These are phyloP conservation scores for Eristalinus aeneus DNA, from an alignment of 2,888 invertebrate genomes.

Conservation along the genomic window DNA sequence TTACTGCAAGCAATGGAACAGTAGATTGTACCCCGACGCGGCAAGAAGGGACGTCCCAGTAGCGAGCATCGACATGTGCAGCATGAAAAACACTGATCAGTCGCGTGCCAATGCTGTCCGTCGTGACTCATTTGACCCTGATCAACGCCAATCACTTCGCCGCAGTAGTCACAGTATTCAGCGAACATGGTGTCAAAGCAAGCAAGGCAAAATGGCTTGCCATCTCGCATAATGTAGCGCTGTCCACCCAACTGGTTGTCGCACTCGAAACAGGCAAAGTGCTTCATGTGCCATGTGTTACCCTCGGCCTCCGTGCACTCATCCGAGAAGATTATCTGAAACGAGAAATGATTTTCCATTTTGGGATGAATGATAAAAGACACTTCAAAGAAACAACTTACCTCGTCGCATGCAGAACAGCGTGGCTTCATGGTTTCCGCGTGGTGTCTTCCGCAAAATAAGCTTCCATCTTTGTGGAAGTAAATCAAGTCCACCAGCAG, in stretches of 20 bases:
- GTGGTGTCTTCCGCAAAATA: slow-evolving; percentile 98
- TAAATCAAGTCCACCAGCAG: slow-evolving; percentile 98
- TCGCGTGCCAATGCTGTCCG: slow-evolving; percentile 98
- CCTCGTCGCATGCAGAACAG: slow-evolving; percentile 99
- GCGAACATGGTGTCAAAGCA: slow-evolving; percentile 98
- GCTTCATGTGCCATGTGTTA: slow-evolving; percentile 99
- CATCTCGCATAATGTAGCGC: slow-evolving; percentile 97
- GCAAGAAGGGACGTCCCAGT: slow-evolving; percentile 94
- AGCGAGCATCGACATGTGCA: slow-evolving; percentile 89
- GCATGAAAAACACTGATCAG: slow-evolving; percentile 96
- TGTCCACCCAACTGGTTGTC: slow-evolving; percentile 97
- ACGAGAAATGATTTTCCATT: not conserved
- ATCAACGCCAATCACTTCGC: slow-evolving; percentile 97
- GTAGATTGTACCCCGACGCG: slow-evolving; percentile 94
- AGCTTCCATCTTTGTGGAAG: slow-evolving; percentile 93
- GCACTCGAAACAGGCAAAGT: slow-evolving; percentile 98
- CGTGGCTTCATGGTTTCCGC: slow-evolving; percentile 98
- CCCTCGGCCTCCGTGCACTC: slow-evolving; percentile 99
- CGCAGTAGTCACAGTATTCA: slow-evolving; percentile 98
- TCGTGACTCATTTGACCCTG: slow-evolving; percentile 99
- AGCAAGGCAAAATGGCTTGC: slow-evolving; percentile 95
- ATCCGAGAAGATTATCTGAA: slow-evolving; percentile 97
- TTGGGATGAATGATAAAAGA: not conserved
- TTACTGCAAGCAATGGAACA: slow-evolving; percentile 97
- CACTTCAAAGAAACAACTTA: slow-evolving; percentile 79